Base-by-base conservation (phyloP, 2,888 invertebrate species). In the Scaeva pyrastri region DNA sequence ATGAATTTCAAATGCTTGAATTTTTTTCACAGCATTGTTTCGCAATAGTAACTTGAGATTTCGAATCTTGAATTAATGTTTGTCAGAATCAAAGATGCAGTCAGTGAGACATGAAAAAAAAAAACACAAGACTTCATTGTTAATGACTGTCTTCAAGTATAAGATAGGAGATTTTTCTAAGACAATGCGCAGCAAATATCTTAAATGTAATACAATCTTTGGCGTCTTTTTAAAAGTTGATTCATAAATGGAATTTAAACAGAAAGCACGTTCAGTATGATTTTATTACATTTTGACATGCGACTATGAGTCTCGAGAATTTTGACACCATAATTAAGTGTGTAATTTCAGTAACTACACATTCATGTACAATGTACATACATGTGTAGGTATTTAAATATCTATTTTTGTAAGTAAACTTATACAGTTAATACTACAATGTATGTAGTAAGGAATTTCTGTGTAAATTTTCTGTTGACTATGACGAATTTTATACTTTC, bases 201-300 rank as follows among this genome's bases (percentile, higher is more conserved):
- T 60, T 2, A 60, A 41, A 60, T 39, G 60, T 21, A 60, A 60
- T 41, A 21, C 41, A 21, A 60, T 60, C 39, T 21, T 41, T 41
- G 41, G 60, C 41, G 8, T 58, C 52, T 23, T 12, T 11, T 39
- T 21, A 19, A 21, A 60, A 14, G 21, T 60, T 41, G 2, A 41
- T 60, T 60, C 41, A 60, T 60, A 16, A 36, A 12, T n/a, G 21
- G 21, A 60, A 41, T 41, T 21, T 21, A 39, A 39, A 41, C 21
- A 39, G 3, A 41, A 50, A 60, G 60, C 60, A 60, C 60, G 60
- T 60, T 41, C 41, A 41, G 10, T 10, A n/a, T n/a, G 60, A 39
- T 60, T 39, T 14, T 21, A 60, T 60, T 60, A 60, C 60, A 60
- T 21, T 60, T 60, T 60, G 39, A 60, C 60, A 60, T 60, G 39